Conservation (phyloP, 2,888 invertebrate species). For the Tetropium fuscum region DNA sequence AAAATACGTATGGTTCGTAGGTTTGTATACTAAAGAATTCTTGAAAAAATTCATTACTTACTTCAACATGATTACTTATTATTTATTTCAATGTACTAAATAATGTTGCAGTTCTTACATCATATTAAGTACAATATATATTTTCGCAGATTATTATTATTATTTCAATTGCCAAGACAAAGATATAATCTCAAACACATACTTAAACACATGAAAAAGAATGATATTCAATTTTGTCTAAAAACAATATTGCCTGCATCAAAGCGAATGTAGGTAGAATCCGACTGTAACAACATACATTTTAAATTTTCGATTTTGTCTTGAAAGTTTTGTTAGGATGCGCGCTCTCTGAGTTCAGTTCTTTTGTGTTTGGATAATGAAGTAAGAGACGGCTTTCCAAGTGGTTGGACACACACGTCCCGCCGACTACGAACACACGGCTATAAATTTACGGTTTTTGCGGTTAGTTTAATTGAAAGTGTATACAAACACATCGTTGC, state of each 20-base stretch:
- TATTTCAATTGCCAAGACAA: too few species aligned
- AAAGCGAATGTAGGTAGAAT: slow-evolving; percentile 1
- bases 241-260: neutral
- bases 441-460: slow-evolving; percentile 39
- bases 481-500: slow-evolving; percentile 40
- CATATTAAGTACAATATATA: too few species aligned
- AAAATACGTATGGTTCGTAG: too few species aligned
- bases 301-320: slow-evolving; percentile 16
- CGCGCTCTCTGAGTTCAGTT: neutral
- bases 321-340: slow-evolving; percentile 14
- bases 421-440: slow-evolving; percentile 22
- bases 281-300: slow-evolving; percentile 2
- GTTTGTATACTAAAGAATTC: too few species aligned
- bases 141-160: too few species aligned
- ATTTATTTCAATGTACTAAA: too few species aligned
- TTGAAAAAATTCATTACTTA: too few species aligned
- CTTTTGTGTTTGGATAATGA: slow-evolving; percentile 14
- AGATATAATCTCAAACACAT: too few species aligned
- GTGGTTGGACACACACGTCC: slow-evolving; percentile 21
- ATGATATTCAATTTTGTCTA: slow-evolving; percentile 13
- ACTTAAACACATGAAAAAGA: neutral
- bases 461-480: slow-evolving; percentile 41
- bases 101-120: too few species aligned
- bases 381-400: slow-evolving; percentile 11
- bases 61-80: too few species aligned